Percentiles rank a stretch among this genome's conserved stretches.
Evolutionary conservation across 2,888 invertebrate species (phyloP).

Genomic region (Zygaena filipendulae): DNA sequence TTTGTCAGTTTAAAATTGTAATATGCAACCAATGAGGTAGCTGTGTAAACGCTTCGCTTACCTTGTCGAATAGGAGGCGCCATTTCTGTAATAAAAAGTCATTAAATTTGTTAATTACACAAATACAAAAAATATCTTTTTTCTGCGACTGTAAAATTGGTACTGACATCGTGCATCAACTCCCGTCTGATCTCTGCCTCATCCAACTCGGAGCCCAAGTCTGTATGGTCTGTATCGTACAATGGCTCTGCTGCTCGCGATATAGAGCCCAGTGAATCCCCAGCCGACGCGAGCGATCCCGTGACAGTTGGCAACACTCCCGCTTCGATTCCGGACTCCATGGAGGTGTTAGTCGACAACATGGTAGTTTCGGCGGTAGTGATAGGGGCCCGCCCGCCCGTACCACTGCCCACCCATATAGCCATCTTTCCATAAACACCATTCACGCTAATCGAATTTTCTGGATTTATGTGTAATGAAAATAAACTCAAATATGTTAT

Average conservation of each 20-base stretch:
- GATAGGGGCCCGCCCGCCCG: slow-evolving; percentile 37
- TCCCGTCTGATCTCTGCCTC: slow-evolving; percentile 81
- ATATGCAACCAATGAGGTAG: no score
- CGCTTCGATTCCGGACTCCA: slow-evolving; percentile 75
- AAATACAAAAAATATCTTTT: no score
- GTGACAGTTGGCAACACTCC: slow-evolving; percentile 79
- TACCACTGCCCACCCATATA: slow-evolving; percentile 60
- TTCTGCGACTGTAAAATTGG: no score
- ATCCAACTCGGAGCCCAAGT: slow-evolving; percentile 82
- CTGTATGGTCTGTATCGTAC: slow-evolving; percentile 84
- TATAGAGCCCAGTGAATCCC: slow-evolving; percentile 68
- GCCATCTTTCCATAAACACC: slow-evolving; percentile 55
- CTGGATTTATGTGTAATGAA: slow-evolving; percentile 25
- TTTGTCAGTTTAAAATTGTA: no score
- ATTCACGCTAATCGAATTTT: slow-evolving; percentile 36
- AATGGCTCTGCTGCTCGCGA: slow-evolving; percentile 71
- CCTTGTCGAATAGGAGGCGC: slow-evolving; percentile 88
- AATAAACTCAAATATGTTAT: slow-evolving; percentile 21
- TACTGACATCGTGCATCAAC: slow-evolving; percentile 82
- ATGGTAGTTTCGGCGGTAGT: slow-evolving; percentile 45
- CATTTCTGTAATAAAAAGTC: slow-evolving; percentile 79
- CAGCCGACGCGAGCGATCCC: slow-evolving; percentile 70
- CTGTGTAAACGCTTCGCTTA: no score
- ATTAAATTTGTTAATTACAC: no score
- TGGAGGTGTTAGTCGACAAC: slow-evolving; percentile 61